Conservation (phyloP, 2,797 vertebrate species). For the Enoplosus armatus region DNA sequence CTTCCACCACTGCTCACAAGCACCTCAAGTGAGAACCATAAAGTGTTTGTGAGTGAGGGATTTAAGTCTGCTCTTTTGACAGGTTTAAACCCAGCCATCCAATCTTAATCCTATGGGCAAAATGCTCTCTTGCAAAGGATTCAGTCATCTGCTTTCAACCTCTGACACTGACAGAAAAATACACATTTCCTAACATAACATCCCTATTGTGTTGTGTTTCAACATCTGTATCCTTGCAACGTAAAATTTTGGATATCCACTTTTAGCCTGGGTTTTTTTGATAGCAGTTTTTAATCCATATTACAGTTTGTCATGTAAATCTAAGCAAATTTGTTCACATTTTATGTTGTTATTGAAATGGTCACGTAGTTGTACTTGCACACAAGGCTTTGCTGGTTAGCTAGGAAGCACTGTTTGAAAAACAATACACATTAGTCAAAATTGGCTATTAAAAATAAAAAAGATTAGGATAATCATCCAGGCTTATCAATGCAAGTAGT, state of each 20-base stretch:
- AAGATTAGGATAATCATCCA: not conserved
- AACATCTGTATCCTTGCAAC: conserved; percentile 52
- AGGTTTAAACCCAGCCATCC: conserved; percentile 85
- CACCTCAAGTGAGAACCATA: conserved; percentile 81
- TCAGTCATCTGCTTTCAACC: conserved; percentile 85
- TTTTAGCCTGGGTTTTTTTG: not conserved
- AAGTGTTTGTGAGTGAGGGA: conserved; percentile 84
- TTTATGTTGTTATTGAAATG: not conserved
- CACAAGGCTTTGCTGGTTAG: conserved; percentile 3
- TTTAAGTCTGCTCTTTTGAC: conserved; percentile 84
- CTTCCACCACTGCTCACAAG: conserved; percentile 78
- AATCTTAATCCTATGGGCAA: conserved; percentile 85
- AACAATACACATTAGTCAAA: not conserved
- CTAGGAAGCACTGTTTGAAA: not conserved
- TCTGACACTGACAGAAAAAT: conserved; percentile 79
- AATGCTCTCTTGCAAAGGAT: conserved; percentile 82
- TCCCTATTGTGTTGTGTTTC: conserved; percentile 65
- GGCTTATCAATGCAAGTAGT: not conserved
- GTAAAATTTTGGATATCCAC: conserved; percentile 9
- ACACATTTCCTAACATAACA: conserved; percentile 71
- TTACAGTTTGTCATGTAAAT: conserved; percentile 7
- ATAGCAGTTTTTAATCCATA: not conserved
- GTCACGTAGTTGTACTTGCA: not conserved
- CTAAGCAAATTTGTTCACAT: not conserved
- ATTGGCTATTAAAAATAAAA: no score